phyloP scores from a whole-genome alignment of 2,113 vertebrate genomes.

The Malurus elegans region DNA sequence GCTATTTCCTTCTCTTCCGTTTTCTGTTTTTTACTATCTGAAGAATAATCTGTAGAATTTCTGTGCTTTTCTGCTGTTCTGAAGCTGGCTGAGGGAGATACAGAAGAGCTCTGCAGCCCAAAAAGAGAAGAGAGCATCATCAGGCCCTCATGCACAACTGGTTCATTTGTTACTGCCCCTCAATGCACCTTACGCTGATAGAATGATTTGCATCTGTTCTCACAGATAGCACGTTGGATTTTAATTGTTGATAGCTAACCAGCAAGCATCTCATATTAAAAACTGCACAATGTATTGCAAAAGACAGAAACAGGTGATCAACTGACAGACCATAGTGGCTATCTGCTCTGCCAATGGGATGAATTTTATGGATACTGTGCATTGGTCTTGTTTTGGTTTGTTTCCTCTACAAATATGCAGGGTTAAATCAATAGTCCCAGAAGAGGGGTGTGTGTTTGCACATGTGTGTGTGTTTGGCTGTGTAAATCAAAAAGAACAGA shows the following conservation, averaged over 20 bases:
- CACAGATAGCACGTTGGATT: neutral
- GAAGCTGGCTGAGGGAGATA: slow-evolving; percentile 94
- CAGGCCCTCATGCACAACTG: neutral
- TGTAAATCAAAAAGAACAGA: neutral
- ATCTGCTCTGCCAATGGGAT: neutral
- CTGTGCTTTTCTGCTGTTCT: slow-evolving; percentile 90
- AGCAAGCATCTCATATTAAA: neutral
- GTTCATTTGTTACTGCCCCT: neutral
- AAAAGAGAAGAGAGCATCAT: slow-evolving; percentile 18
- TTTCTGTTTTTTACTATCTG: slow-evolving; percentile 97
- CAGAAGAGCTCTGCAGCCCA: slow-evolving; percentile 86
- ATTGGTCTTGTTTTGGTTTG: neutral
- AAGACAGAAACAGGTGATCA: neutral
- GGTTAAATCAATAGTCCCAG: slow-evolving; percentile 1
- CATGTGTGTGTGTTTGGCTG: neutral
- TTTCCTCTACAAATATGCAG: neutral
- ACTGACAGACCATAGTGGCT: rapidly evolving
- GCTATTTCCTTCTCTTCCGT: slow-evolving; percentile 92
- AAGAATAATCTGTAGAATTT: slow-evolving; percentile 88
- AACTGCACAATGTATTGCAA: neutral
- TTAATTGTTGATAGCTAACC: neutral
- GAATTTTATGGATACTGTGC: neutral
- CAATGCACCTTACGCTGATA: neutral
- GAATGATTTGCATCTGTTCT: neutral
- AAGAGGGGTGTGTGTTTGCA: neutral